Percentiles rank a stretch among this genome's conserved stretches.
Conservation (phyloP, 2,113 vertebrate species). For the Callipepla squamata region DNA sequence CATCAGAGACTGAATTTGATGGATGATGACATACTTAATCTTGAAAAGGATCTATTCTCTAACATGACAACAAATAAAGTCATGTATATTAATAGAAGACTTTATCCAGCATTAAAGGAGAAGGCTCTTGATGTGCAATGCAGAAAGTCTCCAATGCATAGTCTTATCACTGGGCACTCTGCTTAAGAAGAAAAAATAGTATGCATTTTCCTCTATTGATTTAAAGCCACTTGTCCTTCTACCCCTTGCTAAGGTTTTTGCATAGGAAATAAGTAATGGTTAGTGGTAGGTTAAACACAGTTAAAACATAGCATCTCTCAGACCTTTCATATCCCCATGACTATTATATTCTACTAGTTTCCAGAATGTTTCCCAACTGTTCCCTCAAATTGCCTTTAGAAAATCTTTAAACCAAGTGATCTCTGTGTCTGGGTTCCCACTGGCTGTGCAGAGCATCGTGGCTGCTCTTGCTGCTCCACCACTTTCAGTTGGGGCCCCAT, state of each 20-base stretch:
- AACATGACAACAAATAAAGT: background rate
- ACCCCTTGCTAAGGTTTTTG: background rate
- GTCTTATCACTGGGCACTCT: background rate
- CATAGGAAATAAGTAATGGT: background rate
- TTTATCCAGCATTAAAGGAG: background rate
- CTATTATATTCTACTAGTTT: background rate
- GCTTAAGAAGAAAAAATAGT: background rate
- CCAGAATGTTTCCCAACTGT: background rate
- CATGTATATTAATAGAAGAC: background rate
- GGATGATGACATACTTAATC: background rate
- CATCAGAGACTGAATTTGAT: background rate
- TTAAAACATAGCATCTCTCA: background rate
- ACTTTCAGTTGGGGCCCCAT: slow-evolving; percentile 99
- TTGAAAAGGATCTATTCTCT: background rate
- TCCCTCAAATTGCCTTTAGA: background rate
- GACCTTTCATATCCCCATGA: background rate
- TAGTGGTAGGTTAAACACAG: background rate
- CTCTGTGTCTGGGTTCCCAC: slow-evolving; percentile 95
- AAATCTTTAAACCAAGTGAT: slow-evolving; percentile 99
- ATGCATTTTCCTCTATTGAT: background rate
- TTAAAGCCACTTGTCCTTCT: background rate
- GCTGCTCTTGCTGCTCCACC: slow-evolving; percentile 94
- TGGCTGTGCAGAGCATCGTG: slow-evolving; percentile 97
- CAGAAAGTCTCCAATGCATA: background rate
- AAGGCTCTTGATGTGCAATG: background rate